Percentiles rank a stretch among this genome's conserved stretches.
Evolutionary conservation across 2,888 invertebrate genomes (phyloP).

Genomic region (Mimumesa dahlbomi): DNA sequence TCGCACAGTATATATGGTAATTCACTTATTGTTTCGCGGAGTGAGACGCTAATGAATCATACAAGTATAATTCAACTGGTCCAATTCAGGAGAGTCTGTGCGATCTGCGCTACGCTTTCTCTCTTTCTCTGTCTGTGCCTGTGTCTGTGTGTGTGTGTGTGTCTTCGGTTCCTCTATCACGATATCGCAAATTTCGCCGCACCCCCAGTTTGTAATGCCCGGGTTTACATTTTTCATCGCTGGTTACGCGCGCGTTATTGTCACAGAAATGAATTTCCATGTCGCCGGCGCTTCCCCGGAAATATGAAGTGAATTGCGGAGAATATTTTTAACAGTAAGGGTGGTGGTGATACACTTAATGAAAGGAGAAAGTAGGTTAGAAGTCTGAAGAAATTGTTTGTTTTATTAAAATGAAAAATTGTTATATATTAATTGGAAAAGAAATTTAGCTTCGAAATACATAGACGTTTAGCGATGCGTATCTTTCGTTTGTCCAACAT

Average conservation of each 20-base stretch:
- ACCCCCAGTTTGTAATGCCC: background rate
- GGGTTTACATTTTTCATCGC: background rate
- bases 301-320: background rate
- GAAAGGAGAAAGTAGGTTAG: no score
- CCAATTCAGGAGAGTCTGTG: constrained; percentile 40
- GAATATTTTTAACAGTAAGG: no score
- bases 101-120: constrained; percentile 9
- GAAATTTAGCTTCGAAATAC: no score
- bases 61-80: constrained; percentile 57
- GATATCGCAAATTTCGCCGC: background rate
- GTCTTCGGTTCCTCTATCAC: no score
- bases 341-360: no score
- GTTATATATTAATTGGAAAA: no score
- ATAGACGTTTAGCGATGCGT: no score
- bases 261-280: constrained; percentile 11
- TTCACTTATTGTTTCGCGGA: constrained; percentile 56
- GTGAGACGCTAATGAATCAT: constrained; percentile 60
- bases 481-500: no score
- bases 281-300: background rate
- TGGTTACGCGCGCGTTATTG: background rate
- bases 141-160: no score
- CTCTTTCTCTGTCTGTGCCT: background rate
- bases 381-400: no score
- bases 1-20: constrained; percentile 48
- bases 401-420: no score